Evolutionary conservation across 2,113 vertebrate species (phyloP).

Genomic region (Ciconia stormi): DNA sequence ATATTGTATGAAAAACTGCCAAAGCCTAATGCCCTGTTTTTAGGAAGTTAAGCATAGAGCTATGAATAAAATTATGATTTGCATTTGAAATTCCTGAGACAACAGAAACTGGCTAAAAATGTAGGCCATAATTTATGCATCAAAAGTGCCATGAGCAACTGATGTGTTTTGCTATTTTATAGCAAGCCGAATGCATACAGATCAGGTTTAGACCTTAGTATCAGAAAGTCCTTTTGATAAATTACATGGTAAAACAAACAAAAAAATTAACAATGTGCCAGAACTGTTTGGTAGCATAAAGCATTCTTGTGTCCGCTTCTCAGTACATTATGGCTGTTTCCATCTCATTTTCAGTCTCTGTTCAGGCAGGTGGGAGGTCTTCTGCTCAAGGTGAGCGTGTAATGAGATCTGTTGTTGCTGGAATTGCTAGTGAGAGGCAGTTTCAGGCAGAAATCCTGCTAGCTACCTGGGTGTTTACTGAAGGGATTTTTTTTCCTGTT

Average conservation of each 20-base stretch:
- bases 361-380: background rate
- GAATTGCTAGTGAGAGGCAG: background rate
- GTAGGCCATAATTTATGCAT: background rate
- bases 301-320: background rate
- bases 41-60: background rate
- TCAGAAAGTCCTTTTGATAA: background rate
- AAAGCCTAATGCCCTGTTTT: background rate
- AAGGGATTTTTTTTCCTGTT: background rate
- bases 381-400: background rate
- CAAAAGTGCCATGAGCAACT: background rate
- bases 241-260: background rate
- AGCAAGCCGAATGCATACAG: background rate
- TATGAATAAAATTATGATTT: conserved; percentile 11
- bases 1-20: background rate
- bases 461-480: background rate
- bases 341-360: background rate
- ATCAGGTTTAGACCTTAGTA: background rate
- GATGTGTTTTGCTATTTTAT: background rate
- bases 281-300: background rate
- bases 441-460: background rate
- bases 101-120: background rate
- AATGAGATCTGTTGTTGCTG: background rate
- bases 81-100: background rate
- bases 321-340: background rate
- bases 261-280: background rate